These are phyloP conservation scores for Chrysocyon brachyurus DNA, from an alignment of 2,797 vertebrate species.

Conservation along the genomic window DNA sequence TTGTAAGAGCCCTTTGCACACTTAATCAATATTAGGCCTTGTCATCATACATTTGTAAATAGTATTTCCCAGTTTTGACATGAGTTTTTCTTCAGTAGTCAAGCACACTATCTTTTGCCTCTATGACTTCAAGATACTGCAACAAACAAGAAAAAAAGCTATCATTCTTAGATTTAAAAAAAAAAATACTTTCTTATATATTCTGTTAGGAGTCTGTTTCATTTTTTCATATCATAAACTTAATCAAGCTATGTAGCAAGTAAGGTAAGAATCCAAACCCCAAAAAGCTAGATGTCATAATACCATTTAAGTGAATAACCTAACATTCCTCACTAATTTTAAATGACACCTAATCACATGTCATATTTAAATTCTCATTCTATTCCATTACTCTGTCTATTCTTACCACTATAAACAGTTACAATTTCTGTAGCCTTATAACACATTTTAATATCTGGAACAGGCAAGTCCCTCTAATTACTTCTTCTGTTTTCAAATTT, in stretches of 20 bases:
- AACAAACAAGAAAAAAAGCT: conserved; percentile 35
- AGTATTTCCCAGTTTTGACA: conserved; percentile 51
- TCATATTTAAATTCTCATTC: conserved; percentile 52
- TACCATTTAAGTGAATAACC: not conserved
- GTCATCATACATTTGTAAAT: conserved; percentile 57
- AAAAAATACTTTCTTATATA: not conserved
- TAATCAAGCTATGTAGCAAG: not conserved
- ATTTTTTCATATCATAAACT: not conserved
- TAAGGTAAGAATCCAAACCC: not conserved
- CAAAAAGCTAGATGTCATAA: not conserved
- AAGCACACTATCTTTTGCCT: not conserved
- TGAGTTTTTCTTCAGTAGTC: conserved; percentile 31
- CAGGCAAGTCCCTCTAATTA: not conserved
- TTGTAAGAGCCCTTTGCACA: conserved; percentile 13
- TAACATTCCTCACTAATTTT: conserved; percentile 42
- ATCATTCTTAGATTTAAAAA: not conserved
- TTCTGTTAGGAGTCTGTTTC: not conserved
- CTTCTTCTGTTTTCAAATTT: conserved; percentile 38
- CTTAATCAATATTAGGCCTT: conserved; percentile 15
- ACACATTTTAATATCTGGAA: conserved; percentile 33
- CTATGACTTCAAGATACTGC: conserved; percentile 1
- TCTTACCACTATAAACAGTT: not conserved
- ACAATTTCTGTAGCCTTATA: not conserved
- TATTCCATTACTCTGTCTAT: not conserved
- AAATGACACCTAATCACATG: conserved; percentile 35